These are phyloP conservation scores for Scytalopus superciliaris DNA, from an alignment of 2,113 vertebrate species.

Conservation along the genomic window DNA sequence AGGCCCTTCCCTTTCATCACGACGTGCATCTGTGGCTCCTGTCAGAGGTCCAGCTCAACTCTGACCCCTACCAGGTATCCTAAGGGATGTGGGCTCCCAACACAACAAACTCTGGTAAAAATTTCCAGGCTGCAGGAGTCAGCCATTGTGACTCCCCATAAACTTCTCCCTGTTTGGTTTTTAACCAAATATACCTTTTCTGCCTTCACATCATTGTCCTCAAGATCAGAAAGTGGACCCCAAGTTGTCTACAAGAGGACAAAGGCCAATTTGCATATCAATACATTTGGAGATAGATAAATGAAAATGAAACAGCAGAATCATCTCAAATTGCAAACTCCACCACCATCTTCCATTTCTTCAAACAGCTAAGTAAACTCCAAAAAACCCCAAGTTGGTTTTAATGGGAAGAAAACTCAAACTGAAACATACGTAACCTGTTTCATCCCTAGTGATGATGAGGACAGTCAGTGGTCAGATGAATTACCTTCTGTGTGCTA, in stretches of 20 bases:
- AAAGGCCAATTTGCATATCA: not conserved
- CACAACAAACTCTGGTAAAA: not conserved
- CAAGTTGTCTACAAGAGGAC: not conserved
- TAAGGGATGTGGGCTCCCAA: not conserved
- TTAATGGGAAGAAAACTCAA: slow-evolving; percentile 6
- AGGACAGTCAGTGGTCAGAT: not conserved
- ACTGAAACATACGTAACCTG: not conserved
- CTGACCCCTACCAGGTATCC: not conserved
- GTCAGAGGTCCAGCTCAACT: not conserved
- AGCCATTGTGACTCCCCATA: not conserved
- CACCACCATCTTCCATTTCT: not conserved
- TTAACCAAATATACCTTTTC: not conserved
- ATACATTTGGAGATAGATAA: not conserved
- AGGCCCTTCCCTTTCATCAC: not conserved
- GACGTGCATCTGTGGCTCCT: fast-evolving
- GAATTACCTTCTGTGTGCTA: not conserved
- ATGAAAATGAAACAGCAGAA: not conserved
- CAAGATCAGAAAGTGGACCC: not conserved
- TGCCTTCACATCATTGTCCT: not conserved
- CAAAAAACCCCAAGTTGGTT: not conserved
- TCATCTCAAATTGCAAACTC: not conserved
- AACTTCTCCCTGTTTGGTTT: not conserved
- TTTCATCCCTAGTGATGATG: not conserved
- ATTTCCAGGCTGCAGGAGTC: not conserved
- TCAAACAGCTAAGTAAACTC: not conserved